Percentiles rank a stretch among this genome's conserved stretches.
These are phyloP conservation scores for Heloderma charlesbogerti DNA, from an alignment of 2,113 vertebrate species.

Conservation along the genomic window DNA sequence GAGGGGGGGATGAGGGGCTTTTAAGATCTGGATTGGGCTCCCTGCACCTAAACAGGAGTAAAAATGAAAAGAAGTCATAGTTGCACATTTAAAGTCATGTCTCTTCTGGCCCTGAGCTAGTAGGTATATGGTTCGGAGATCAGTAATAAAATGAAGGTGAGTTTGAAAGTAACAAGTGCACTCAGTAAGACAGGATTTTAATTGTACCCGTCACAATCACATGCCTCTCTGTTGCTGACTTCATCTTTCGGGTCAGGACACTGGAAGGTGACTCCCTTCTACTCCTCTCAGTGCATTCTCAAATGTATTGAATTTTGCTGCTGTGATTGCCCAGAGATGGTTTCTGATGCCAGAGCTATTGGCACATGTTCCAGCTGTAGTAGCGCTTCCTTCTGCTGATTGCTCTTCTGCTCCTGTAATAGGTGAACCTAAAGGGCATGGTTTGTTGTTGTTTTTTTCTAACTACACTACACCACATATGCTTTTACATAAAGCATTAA, in stretches of 20 bases:
- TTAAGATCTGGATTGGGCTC: too few species aligned
- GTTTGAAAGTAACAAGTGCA: not conserved
- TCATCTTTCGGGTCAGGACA: slow-evolving; percentile 15
- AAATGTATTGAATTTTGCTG: not conserved
- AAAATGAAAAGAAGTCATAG: too few species aligned
- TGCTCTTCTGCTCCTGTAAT: not conserved
- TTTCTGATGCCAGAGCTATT: not conserved
- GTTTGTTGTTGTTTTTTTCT: not conserved
- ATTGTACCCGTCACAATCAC: not conserved
- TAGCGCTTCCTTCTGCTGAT: not conserved
- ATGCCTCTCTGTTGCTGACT: not conserved
- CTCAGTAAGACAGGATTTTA: slow-evolving; percentile 18
- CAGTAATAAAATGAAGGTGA: not conserved
- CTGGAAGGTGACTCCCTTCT: not conserved
- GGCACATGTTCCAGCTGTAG: not conserved
- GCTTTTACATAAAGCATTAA: not conserved
- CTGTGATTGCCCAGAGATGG: not conserved
- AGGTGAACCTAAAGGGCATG: not conserved
- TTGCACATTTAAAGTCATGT: too few species aligned
- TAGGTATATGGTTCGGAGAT: too few species aligned
- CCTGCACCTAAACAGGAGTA: too few species aligned
- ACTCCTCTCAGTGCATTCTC: not conserved
- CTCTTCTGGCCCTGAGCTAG: too few species aligned
- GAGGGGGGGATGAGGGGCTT: too few species aligned
- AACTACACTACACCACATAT: not conserved